Conservation (phyloP, 2,797 vertebrate species). For the Dermochelys coriacea region DNA sequence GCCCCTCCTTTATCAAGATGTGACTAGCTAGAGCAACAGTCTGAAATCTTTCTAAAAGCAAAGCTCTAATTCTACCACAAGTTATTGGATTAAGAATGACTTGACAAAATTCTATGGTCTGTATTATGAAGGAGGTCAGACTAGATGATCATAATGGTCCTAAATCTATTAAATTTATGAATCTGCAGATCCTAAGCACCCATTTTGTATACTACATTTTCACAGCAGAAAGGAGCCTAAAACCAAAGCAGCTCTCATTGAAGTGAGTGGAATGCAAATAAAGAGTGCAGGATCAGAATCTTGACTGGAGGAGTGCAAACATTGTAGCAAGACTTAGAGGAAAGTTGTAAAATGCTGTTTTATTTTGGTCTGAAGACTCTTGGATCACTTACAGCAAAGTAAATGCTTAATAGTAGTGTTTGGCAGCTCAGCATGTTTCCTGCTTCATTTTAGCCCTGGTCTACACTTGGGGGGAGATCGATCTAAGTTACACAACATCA, state of each 20-base stretch:
- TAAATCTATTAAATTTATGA: not conserved
- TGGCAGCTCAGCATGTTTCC: not conserved
- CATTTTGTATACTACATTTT: not conserved
- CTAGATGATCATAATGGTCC: not conserved
- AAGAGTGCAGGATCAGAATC: not conserved
- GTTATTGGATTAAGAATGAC: conserved; percentile 25
- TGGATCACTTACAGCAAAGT: not conserved
- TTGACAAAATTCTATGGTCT: conserved; percentile 21
- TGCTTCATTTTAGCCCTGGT: not conserved
- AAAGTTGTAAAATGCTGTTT: not conserved
- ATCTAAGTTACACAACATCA: too few species aligned
- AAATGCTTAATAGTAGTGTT: not conserved
- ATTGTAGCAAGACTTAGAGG: not conserved
- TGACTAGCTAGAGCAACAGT: not conserved
- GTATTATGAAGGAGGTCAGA: conserved; percentile 6
- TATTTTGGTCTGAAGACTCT: not conserved
- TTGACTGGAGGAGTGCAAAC: not conserved
- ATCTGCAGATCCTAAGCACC: not conserved
- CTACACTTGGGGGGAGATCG: too few species aligned
- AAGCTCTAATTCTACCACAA: not conserved
- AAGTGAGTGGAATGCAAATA: not conserved
- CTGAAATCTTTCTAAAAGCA: conserved; percentile 33
- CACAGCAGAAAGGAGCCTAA: not conserved
- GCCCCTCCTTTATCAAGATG: not conserved
- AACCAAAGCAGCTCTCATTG: not conserved